Evolutionary conservation across 2,797 vertebrate species (phyloP).

Genomic region (Sebastes diploproa): DNA sequence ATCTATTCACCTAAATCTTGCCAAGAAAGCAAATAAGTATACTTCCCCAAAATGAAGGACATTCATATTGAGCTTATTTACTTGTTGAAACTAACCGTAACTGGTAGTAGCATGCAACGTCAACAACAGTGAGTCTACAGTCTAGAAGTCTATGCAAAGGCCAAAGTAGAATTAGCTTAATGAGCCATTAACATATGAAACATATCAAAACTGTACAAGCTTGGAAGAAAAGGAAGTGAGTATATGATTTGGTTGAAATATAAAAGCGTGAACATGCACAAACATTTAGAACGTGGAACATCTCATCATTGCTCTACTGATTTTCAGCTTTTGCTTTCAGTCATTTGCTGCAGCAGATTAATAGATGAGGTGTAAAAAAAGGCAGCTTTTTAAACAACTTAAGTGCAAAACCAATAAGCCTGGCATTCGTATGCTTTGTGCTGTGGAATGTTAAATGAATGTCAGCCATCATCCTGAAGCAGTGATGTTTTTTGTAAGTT

Average conservation of each 20-base stretch:
- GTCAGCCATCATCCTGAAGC: conserved; percentile 19
- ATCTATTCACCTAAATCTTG: background rate
- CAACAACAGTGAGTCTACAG: conserved; percentile 5
- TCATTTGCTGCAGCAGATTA: background rate
- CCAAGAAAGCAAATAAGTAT: background rate
- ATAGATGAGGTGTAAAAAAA: conserved; percentile 12
- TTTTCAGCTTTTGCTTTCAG: conserved; percentile 11
- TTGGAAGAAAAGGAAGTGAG: conserved; percentile 1
- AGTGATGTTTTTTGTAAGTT: background rate
- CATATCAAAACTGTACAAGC: background rate
- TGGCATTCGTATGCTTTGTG: background rate
- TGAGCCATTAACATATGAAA: conserved; percentile 2
- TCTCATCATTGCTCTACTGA: background rate
- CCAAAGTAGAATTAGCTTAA: conserved; percentile 11
- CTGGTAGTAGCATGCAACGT: background rate
- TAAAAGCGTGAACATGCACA: background rate
- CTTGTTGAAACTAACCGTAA: background rate
- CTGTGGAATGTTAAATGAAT: conserved; percentile 1
- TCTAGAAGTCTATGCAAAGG: background rate
- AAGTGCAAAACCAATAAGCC: background rate
- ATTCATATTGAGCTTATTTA: background rate
- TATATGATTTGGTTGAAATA: conserved; percentile 11
- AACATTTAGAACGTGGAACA: background rate
- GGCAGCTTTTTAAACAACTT: conserved; percentile 8
- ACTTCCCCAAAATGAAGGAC: too few relatives aligned